A percentile compares a stretch with the other conserved stretches of the same genome.
These are phyloP conservation scores for Apostichopus japonicus DNA, from an alignment of 35 echinoderm and acorn worm species.

Conservation along the genomic window DNA sequence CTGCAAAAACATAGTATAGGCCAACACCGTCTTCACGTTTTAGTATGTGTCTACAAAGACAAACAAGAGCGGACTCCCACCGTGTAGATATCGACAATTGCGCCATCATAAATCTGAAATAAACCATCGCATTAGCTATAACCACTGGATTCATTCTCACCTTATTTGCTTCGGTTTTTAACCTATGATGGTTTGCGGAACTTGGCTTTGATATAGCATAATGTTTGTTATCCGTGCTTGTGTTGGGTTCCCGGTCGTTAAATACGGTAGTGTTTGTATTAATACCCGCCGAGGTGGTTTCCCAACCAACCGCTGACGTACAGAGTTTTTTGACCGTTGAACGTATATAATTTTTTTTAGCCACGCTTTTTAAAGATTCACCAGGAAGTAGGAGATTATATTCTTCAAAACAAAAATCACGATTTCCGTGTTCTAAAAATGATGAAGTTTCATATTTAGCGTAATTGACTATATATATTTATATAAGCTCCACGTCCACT, in stretches of 20 bases:
- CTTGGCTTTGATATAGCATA: neutral
- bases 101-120: neutral
- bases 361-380: neutral
- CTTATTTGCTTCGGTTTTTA: neutral
- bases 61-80: too few species aligned
- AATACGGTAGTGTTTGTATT: neutral
- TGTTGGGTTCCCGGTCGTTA: neutral
- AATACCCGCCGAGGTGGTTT: conserved; percentile 16
- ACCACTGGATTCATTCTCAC: neutral
- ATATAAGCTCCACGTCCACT: too few species aligned
- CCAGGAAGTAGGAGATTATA: too few species aligned
- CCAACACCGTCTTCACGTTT: too few species aligned
- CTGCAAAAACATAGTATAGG: too few species aligned
- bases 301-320: neutral
- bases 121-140: neutral
- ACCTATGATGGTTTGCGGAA: neutral
- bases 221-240: conserved; percentile 8
- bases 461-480: too few species aligned
- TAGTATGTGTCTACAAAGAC: too few species aligned
- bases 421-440: too few species aligned
- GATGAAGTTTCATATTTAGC: too few species aligned
- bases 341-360: neutral
- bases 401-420: too few species aligned
- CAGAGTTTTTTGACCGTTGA: neutral
- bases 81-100: neutral